Conservation (phyloP, 1,140 invertebrate species). For the Gyrodactylus salaris region DNA sequence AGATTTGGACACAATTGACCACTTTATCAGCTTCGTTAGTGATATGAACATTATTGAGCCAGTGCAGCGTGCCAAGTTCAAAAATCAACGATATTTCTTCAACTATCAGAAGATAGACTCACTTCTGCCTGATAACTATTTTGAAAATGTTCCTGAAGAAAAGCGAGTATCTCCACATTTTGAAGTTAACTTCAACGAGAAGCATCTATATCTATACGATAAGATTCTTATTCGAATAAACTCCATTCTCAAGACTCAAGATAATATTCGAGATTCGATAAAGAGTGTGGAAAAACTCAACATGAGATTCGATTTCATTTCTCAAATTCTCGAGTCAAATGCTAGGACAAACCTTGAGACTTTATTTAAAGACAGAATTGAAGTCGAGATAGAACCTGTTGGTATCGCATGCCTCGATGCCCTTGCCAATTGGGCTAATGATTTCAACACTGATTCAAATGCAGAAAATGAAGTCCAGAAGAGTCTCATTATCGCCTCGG, state of each 20-base stretch:
- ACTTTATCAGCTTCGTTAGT: not conserved
- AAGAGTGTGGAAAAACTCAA: not conserved
- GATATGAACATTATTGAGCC: not conserved
- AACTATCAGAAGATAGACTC: not conserved
- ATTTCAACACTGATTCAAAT: not conserved
- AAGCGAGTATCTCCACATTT: not conserved
- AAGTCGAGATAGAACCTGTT: not conserved
- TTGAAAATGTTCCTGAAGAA: not conserved
- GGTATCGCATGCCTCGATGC: not conserved
- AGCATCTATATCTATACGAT: not conserved
- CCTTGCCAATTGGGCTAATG: not conserved
- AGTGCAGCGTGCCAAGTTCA: not conserved
- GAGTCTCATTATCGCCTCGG: not conserved
- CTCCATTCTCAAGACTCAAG: not conserved
- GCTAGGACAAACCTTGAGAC: not conserved
- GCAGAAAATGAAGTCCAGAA: not conserved
- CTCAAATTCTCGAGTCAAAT: not conserved
- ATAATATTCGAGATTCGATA: not conserved
- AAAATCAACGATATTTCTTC: not conserved
- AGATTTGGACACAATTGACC: not conserved
- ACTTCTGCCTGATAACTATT: not conserved
- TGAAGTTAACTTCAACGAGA: not conserved
- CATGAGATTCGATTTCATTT: not conserved
- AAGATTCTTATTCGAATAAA: not conserved
- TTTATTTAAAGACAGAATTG: not conserved